Evolutionary conservation across 2,113 vertebrate species (phyloP), one percentile per base, ranked within the genome.

Genomic region (Cariama cristata): DNA sequence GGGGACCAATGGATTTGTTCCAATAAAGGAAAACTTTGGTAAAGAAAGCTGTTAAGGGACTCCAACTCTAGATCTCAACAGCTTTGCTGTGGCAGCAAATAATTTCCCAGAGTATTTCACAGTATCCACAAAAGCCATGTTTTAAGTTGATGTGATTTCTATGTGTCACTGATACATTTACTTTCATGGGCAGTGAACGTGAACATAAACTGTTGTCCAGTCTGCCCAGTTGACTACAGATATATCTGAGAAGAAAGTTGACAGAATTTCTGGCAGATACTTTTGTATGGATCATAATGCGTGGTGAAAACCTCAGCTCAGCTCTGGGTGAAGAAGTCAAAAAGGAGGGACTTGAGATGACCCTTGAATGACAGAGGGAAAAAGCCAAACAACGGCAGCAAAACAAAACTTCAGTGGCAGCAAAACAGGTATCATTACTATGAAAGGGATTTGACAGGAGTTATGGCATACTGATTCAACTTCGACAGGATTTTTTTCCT

Each of bases 401-500:
- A 90, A 82, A 14, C 32, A 73, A 72, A 91, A 26, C 58, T 66
- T 64, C 40, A 49, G 24, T 13, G 18, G 7, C 35, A 59, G 19
- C 23, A 35, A 76, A 75, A 77, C 17, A 32, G 8, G 3, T 21
- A 32, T 35, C 11, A 5, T 59, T 69, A 56, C 75, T 21, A 58
- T 3, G 14, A 90, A 50, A 59, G 13, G 4, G 14, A 71, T 77
- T 77, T 62, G 55, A 38, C 35, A 77, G 62, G 49, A 64, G 52
- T 50, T 69, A 53, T 6, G 4, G 5, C 23, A 50, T 23, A 21
- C 26, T 64, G 52, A 35, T 72, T 91, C 53, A 56, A 69, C 28
- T 47, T 73, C 38, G 92, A n/a, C 7, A 90, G 28, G 23, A 50
- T 7, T 79, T 94, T 94, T 80, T 82, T 88, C 55, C 69, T 69